A percentile compares a stretch with the other conserved stretches of the same genome.
Conservation (phyloP, 2,888 invertebrate species). For the Mimachlamys varia region DNA sequence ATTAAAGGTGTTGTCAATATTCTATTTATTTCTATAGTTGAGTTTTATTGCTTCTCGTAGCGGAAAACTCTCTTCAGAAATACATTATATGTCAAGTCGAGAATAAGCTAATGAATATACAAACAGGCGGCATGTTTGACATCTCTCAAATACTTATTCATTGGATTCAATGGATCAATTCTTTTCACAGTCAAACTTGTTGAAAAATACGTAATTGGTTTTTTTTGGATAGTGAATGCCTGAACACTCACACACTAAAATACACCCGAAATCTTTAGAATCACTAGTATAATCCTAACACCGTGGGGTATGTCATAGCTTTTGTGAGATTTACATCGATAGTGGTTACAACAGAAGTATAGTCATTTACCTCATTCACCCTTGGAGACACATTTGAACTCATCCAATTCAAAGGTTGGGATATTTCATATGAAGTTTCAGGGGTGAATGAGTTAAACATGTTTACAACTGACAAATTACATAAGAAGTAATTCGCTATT, state of each 20-base stretch:
- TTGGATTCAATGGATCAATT: background rate
- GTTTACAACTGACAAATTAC: no score
- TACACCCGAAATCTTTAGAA: background rate
- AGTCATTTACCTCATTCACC: no score
- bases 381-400: no score
- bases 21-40: background rate
- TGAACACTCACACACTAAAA: background rate
- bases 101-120: background rate
- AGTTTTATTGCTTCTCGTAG: background rate
- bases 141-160: background rate
- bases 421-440: no score
- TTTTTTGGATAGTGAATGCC: background rate
- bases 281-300: no score
- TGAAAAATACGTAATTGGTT: background rate
- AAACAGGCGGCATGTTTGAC: background rate
- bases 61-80: background rate
- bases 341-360: no score
- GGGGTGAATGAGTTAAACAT: no score
- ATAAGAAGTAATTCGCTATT: no score
- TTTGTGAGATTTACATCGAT: no score
- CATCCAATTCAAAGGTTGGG: no score
- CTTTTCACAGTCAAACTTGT: background rate
- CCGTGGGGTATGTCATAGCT: no score
- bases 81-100: background rate
- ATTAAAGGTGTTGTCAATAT: background rate